Conservation (phyloP, 2,113 vertebrate genomes). For the rabbit (Oryctolagus cuniculus) region DNA sequence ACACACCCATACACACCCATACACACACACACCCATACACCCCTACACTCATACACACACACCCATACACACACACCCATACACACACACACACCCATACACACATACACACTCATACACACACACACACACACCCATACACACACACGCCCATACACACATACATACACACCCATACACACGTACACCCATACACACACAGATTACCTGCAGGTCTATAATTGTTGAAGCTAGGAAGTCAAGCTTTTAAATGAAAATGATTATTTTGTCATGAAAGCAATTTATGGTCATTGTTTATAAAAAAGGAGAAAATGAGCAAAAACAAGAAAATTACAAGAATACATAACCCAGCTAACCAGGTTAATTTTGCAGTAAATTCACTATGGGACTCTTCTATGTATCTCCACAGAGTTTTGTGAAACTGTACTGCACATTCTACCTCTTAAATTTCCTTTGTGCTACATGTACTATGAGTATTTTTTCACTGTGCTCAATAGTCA, state of each 20-base stretch:
- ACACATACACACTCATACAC: too few species aligned
- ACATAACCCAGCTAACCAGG: not conserved
- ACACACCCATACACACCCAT: not conserved
- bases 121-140: too few species aligned
- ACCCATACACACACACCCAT: too few species aligned
- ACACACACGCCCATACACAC: not conserved
- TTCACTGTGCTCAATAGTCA: not conserved
- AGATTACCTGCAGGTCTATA: not conserved
- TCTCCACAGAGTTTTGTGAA: not conserved
- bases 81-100: too few species aligned
- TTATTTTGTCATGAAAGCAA: constrained; percentile 58
- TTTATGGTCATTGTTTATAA: not conserved
- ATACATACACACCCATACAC: not conserved
- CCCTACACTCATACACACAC: too few species aligned
- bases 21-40: too few species aligned
- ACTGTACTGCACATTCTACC: not conserved
- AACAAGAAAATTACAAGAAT: not conserved
- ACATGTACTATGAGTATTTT: not conserved
- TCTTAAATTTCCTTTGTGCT: not conserved
- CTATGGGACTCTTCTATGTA: not conserved
- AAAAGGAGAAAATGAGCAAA: constrained; percentile 27
- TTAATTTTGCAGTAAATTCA: not conserved
- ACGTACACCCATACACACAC: not conserved
- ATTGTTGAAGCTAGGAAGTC: constrained; percentile 45
- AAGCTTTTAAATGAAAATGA: constrained; percentile 55